These are phyloP conservation scores for Lysiphlebus fabarum DNA, from an alignment of 1,140 invertebrate genomes.

Conservation along the genomic window DNA sequence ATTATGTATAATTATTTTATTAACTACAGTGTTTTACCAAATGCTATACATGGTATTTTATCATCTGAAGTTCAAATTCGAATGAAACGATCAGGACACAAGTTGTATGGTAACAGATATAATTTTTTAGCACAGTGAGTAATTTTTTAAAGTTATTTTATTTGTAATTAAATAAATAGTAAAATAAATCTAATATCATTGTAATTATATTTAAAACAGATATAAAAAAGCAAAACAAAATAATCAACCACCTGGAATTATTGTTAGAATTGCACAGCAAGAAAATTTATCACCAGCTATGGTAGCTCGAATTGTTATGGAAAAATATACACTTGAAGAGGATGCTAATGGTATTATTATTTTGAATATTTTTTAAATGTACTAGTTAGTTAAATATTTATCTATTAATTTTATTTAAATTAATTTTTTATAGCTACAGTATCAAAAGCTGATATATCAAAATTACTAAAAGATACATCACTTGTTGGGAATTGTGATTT, in stretches of 20 bases:
- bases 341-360: conserved; percentile 30
- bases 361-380: conserved; percentile 9
- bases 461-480: conserved; percentile 68
- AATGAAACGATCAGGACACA: conserved; percentile 48
- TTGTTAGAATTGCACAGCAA: conserved; percentile 59
- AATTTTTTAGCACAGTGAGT: conserved; percentile 37
- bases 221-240: conserved; percentile 33
- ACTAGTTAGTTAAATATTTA: conserved; percentile 8
- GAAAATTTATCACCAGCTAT: conserved; percentile 62
- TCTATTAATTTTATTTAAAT: conserved; percentile 1
- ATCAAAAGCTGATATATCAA: conserved; percentile 51
- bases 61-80: conserved; percentile 45
- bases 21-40: conserved; percentile 43
- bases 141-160: neutral
- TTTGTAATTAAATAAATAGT: neutral
- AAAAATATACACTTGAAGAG: conserved; percentile 55
- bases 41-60: conserved; percentile 59
- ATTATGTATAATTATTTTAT: conserved; percentile 28
- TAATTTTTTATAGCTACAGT: conserved; percentile 28
- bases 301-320: conserved; percentile 65
- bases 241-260: conserved; percentile 48
- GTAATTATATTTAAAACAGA: neutral
- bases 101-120: conserved; percentile 28
- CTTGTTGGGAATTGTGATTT: conserved; percentile 69
- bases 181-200: no score